These are phyloP conservation scores for Tipula vernalis DNA, from an alignment of 2,888 invertebrate species.

Conservation along the genomic window DNA sequence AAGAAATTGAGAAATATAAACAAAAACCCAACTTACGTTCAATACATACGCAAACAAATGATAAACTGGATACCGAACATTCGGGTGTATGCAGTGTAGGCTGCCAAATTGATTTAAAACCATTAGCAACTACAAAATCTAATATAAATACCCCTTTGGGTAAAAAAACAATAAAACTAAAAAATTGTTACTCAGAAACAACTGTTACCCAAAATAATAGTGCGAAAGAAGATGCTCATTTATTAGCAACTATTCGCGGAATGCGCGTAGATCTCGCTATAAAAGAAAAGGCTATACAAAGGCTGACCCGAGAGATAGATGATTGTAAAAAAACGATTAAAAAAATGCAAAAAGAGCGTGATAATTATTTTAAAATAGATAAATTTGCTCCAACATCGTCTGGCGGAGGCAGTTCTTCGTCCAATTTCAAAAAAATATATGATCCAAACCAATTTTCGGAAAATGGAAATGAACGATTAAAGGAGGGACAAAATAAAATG, in stretches of 20 bases:
- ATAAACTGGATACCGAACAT: conserved; percentile 27
- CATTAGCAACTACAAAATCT: not conserved
- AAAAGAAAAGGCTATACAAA: conserved; percentile 59
- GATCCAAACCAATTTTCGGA: conserved; percentile 33
- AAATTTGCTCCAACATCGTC: conserved; percentile 15
- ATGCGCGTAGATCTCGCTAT: conserved; percentile 58
- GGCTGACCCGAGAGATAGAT: conserved; percentile 61
- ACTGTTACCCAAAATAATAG: conserved; percentile 26
- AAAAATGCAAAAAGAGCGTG: conserved; percentile 63
- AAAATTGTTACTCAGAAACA: conserved; percentile 43
- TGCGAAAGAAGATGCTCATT: conserved; percentile 55
- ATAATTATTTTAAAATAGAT: conserved; percentile 30
- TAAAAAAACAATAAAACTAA: conserved; percentile 36
- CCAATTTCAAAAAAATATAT: conserved; percentile 25
- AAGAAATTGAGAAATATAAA: not conserved
- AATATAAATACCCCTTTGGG: conserved; percentile 23
- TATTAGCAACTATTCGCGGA: conserved; percentile 67
- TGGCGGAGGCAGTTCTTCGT: conserved; percentile 11
- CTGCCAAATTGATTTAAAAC: not conserved
- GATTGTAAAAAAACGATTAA: conserved; percentile 63
- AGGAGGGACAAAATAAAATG: conserved; percentile 46
- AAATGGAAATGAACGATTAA: conserved; percentile 27
- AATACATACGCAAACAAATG: conserved; percentile 21
- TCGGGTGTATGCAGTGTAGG: conserved; percentile 18
- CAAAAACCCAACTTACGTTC: not conserved